Percentiles rank a stretch among this genome's conserved stretches.
Conservation (phyloP, 2,888 invertebrate genomes). For the Nemapogon koenigi region DNA sequence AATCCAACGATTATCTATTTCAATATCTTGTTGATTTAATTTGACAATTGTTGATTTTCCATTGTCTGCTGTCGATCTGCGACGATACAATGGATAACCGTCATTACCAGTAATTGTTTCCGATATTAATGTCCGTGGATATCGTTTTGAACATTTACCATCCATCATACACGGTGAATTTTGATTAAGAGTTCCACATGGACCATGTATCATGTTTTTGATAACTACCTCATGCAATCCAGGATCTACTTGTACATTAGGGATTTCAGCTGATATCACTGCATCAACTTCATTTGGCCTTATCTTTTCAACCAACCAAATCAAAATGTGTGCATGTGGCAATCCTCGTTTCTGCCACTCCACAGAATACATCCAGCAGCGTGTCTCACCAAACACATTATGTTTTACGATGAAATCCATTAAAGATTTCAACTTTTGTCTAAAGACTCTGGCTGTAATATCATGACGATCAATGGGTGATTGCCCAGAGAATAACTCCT, state of each 20-base stretch:
- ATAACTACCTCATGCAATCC: slow-evolving; percentile 14
- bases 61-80: slow-evolving; percentile 20
- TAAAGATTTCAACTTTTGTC: slow-evolving; percentile 8
- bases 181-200: slow-evolving; percentile 14
- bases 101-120: slow-evolving; percentile 26
- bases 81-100: slow-evolving; percentile 28
- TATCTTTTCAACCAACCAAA: slow-evolving; percentile 17
- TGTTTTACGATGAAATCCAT: slow-evolving; percentile 8
- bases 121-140: slow-evolving; percentile 18
- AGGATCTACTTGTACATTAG: slow-evolving; percentile 12
- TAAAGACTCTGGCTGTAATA: slow-evolving; percentile 9
- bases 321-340: slow-evolving; percentile 16
- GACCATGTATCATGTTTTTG: slow-evolving; percentile 18
- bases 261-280: slow-evolving; percentile 13
- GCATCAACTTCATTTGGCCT: slow-evolving; percentile 15
- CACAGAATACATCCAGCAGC: slow-evolving; percentile 14
- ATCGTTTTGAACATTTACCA: slow-evolving; percentile 29
- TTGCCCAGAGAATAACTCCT: slow-evolving; percentile 8
- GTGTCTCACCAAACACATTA: slow-evolving; percentile 8
- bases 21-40: slow-evolving; percentile 13
- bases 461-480: slow-evolving; percentile 10
- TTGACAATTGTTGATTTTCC: slow-evolving; percentile 15
- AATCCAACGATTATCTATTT: slow-evolving; percentile 22
- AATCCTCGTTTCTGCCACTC: slow-evolving; percentile 20
- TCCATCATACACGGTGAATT: slow-evolving; percentile 20